Conservation (phyloP, 1,140 invertebrate genomes). For the Pinna nobilis region DNA sequence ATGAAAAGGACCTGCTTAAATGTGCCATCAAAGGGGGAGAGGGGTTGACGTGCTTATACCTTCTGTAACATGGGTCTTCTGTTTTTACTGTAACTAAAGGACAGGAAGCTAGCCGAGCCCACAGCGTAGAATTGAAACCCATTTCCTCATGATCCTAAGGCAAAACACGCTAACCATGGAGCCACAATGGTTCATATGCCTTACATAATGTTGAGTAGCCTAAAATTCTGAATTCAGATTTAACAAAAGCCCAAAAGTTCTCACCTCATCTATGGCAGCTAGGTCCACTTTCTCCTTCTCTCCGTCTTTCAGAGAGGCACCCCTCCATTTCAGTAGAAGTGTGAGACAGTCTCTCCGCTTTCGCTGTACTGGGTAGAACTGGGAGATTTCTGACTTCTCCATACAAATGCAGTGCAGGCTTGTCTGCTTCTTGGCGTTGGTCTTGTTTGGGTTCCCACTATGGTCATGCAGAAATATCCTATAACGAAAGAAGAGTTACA, state of each 20-base stretch:
- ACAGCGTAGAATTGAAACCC: too few species aligned
- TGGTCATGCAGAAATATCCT: constrained; percentile 82
- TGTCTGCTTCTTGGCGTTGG: constrained; percentile 81
- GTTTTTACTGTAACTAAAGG: too few species aligned
- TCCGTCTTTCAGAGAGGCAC: constrained; percentile 76
- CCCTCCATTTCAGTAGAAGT: constrained; percentile 81
- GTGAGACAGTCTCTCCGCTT: constrained; percentile 79
- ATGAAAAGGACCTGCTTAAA: too few species aligned
- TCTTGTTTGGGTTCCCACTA: constrained; percentile 83
- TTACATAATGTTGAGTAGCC: too few species aligned
- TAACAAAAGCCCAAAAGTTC: neutral
- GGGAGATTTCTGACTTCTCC: constrained; percentile 66
- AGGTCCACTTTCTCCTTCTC: constrained; percentile 79
- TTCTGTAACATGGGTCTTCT: too few species aligned
- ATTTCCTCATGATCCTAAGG: too few species aligned
- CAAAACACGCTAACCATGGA: too few species aligned
- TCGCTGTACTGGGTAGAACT: constrained; percentile 77
- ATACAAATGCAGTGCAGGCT: constrained; percentile 81
- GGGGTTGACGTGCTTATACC: too few species aligned
- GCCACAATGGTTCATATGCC: too few species aligned
- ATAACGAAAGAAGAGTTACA: neutral
- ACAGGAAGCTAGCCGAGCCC: too few species aligned
- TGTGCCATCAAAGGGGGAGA: too few species aligned
- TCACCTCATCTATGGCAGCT: constrained; percentile 79
- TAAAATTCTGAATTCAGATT: neutral